Evolutionary conservation across 2,797 vertebrate genomes (phyloP).

Genomic region (Scolopax bukidnonensis): DNA sequence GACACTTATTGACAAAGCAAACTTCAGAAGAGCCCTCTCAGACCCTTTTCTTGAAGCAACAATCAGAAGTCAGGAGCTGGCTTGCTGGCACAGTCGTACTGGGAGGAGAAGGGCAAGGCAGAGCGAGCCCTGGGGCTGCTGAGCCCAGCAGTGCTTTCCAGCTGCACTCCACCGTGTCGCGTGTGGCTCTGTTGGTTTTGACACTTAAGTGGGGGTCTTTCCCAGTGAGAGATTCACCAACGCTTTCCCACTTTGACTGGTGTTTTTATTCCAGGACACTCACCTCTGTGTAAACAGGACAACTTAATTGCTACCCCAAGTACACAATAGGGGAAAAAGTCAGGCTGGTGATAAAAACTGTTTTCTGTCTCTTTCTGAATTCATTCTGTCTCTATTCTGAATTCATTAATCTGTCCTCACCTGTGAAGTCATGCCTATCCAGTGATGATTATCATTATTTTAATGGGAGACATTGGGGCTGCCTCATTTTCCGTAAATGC

Average conservation of each 20-base stretch:
- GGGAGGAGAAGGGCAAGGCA: neutral
- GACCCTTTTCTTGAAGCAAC: neutral
- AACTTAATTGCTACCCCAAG: neutral
- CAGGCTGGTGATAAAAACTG: neutral
- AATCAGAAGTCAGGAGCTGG: neutral
- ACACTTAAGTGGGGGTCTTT: neutral
- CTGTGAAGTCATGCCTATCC: neutral
- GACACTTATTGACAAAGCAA: neutral
- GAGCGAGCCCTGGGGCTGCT: neutral
- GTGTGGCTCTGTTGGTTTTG: neutral
- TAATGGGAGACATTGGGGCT: neutral
- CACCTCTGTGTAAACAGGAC: neutral
- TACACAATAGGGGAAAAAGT: neutral
- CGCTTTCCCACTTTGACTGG: neutral
- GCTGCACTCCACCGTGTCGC: rapidly evolving
- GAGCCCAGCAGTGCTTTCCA: neutral
- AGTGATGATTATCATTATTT: neutral
- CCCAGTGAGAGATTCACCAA: neutral
- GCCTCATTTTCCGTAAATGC: neutral
- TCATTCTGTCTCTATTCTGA: neutral
- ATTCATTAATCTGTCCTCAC: neutral
- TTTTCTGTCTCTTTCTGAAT: neutral
- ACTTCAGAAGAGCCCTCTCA: neutral
- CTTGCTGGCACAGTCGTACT: neutral
- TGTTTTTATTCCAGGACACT: neutral